Percentiles rank a stretch among this genome's conserved stretches.
phyloP scores from a whole-genome alignment of 2,113 vertebrate genomes.

The Solenodon paradoxus region DNA sequence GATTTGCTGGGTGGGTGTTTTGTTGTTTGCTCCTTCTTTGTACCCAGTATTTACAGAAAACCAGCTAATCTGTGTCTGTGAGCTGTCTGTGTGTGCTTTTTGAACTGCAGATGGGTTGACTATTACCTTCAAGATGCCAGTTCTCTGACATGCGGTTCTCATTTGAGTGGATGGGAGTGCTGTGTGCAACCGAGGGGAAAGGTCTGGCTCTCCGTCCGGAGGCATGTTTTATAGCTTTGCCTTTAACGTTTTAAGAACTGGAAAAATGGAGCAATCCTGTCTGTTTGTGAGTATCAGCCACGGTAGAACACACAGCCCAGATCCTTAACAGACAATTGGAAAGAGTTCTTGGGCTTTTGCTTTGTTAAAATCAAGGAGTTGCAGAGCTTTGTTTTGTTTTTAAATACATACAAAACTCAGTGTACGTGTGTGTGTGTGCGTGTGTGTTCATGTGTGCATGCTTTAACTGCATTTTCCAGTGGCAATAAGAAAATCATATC shows the following conservation, averaged over 20 bases:
- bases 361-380: neutral
- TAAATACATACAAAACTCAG: neutral
- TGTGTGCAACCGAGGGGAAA: neutral
- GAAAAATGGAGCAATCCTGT: slow-evolving; percentile 55
- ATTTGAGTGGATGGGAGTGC: slow-evolving; percentile 45
- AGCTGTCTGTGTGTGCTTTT: slow-evolving; percentile 21
- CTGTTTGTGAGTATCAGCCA: slow-evolving; percentile 39
- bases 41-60: slow-evolving; percentile 49
- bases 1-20: neutral
- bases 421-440: neutral
- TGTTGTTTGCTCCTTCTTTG: slow-evolving; percentile 15
- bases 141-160: slow-evolving; percentile 61
- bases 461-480: neutral
- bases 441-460: neutral
- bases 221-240: slow-evolving; percentile 60
- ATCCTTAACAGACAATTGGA: slow-evolving; percentile 17
- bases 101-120: slow-evolving; percentile 17
- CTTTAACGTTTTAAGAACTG: slow-evolving; percentile 51
- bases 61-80: slow-evolving; percentile 30
- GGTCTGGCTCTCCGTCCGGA: slow-evolving; percentile 8
- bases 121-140: slow-evolving; percentile 42
- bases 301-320: neutral
- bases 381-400: slow-evolving; percentile 32
- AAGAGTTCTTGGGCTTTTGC: slow-evolving; percentile 16
- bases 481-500: slow-evolving; percentile 17